These are phyloP conservation scores for Limnephilus auricula DNA, from an alignment of 2,888 invertebrate genomes.

Conservation along the genomic window DNA sequence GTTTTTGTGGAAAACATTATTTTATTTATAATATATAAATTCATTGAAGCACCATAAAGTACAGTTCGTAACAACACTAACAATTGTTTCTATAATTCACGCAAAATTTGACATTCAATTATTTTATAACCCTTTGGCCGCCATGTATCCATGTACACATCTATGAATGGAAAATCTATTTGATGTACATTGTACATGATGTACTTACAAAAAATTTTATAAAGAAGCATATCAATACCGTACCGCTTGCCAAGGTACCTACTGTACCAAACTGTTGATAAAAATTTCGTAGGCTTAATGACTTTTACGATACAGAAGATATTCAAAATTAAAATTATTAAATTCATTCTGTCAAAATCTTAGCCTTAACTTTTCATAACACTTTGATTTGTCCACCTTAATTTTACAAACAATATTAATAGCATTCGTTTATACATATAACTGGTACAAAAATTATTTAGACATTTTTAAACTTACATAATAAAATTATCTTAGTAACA, in stretches of 20 bases:
- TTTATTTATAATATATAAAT: neutral
- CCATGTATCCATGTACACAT: too few relatives aligned
- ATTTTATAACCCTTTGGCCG: neutral
- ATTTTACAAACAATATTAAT: neutral
- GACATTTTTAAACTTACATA: neutral
- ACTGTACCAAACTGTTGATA: neutral
- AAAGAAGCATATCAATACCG: neutral
- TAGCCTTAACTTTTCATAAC: neutral
- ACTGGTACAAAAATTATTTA: neutral
- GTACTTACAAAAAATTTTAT: neutral
- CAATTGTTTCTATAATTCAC: neutral
- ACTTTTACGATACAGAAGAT: neutral
- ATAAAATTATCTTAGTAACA: neutral
- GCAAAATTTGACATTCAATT: neutral
- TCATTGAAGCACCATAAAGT: neutral
- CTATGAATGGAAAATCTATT: neutral
- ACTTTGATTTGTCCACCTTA: neutral
- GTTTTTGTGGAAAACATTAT: neutral
- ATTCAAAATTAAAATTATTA: neutral
- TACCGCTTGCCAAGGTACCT: neutral
- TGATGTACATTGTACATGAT: neutral
- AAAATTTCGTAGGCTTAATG: neutral
- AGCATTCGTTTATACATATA: neutral
- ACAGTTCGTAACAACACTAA: neutral
- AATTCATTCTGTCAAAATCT: neutral